Conservation (phyloP, 2,113 vertebrate genomes). For the Paracanthobrama guichenoti region DNA sequence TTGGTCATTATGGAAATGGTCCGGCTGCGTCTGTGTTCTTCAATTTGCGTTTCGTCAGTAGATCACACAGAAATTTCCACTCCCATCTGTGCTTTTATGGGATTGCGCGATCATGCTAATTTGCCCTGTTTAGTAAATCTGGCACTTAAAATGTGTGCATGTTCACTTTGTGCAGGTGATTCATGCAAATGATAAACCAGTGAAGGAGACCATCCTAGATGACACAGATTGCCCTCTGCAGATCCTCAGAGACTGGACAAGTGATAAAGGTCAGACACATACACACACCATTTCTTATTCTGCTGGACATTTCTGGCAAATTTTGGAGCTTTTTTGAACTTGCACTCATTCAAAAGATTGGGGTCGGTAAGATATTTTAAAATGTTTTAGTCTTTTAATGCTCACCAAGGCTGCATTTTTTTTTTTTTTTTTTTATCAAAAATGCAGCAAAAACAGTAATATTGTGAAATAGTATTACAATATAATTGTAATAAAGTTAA, state of each 20-base stretch:
- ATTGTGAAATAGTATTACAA: too few species aligned
- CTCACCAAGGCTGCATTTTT: not conserved
- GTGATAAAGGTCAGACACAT: slow-evolving; percentile 83
- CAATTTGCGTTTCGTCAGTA: too few species aligned
- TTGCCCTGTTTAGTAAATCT: too few species aligned
- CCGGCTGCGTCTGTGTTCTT: too few species aligned
- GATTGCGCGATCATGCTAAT: too few species aligned
- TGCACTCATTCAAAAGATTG: not conserved
- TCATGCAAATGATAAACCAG: slow-evolving; percentile 90
- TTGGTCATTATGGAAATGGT: too few species aligned
- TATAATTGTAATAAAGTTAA: too few species aligned
- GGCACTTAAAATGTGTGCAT: not conserved
- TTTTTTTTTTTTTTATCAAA: not conserved
- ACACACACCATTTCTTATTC: not conserved
- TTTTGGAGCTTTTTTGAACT: not conserved
- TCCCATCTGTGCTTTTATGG: too few species aligned
- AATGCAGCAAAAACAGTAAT: not conserved
- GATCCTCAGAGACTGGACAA: slow-evolving; percentile 96
- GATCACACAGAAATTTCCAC: too few species aligned
- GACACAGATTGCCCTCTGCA: slow-evolving; percentile 93
- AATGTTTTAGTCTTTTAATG: not conserved
- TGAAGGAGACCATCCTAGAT: slow-evolving; percentile 89
- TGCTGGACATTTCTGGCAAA: not conserved
- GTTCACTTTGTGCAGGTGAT: slow-evolving; percentile 62
- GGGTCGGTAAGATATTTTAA: not conserved